phyloP scores from a whole-genome alignment of 2,888 invertebrate genomes.

The Aricia artaxerxes region DNA sequence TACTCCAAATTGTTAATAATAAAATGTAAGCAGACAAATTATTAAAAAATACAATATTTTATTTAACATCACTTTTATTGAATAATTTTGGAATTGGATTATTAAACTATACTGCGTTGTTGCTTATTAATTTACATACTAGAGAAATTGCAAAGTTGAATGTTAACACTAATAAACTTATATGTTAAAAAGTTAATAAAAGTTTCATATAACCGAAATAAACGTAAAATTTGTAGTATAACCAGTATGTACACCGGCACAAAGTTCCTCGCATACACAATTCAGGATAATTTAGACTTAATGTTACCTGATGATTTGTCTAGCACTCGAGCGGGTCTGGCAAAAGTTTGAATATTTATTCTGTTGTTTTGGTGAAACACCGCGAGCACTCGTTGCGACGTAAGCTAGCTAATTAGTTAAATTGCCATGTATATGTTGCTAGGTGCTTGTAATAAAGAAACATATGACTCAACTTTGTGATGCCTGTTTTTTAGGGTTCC shows the following conservation, averaged over 20 bases:
- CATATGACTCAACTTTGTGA: background rate
- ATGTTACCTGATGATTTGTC: conserved; percentile 7
- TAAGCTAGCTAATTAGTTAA: conserved; percentile 9
- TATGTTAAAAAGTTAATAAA: background rate
- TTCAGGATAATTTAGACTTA: conserved; percentile 7
- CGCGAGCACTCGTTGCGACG: conserved; percentile 2
- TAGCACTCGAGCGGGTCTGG: conserved; percentile 13
- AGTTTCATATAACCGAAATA: background rate
- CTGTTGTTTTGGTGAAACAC: conserved; percentile 3
- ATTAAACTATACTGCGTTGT: background rate
- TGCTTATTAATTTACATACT: background rate
- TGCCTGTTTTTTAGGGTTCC: background rate
- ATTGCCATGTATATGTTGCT: background rate
- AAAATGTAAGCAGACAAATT: background rate
- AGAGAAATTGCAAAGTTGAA: background rate
- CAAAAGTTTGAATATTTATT: conserved; percentile 27
- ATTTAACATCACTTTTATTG: no score
- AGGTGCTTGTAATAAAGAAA: background rate
- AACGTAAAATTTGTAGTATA: background rate
- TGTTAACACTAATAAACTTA: background rate
- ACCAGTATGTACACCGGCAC: background rate
- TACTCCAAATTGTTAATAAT: background rate
- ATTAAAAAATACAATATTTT: background rate
- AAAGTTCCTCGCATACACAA: background rate
- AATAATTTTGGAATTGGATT: background rate